Percentiles rank a stretch among this genome's conserved stretches.
Evolutionary conservation across 2,797 vertebrate genomes (phyloP).

Genomic region (Silurus aristotelis): DNA sequence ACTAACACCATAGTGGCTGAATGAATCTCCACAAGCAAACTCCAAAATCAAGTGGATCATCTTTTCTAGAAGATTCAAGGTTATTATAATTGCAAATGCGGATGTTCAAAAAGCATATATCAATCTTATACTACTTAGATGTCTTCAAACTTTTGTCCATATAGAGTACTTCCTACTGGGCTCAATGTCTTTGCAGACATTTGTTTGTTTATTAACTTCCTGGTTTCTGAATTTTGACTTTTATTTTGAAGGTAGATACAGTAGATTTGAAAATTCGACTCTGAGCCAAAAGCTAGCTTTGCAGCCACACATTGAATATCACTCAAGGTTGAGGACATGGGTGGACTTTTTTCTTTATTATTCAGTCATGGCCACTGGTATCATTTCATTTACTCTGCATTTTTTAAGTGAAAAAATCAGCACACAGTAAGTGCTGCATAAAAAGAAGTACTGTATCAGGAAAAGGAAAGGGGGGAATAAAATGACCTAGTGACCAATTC

Average conservation of each 20-base stretch:
- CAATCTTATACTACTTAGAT: too few relatives aligned
- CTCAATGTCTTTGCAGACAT: too few relatives aligned
- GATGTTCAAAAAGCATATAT: too few relatives aligned
- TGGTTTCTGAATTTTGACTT: too few relatives aligned
- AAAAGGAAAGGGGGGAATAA: background rate
- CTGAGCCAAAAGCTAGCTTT: too few relatives aligned
- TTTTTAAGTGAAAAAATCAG: background rate
- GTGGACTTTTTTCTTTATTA: background rate
- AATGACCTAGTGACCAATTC: background rate
- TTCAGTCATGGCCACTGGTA: background rate
- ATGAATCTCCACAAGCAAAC: too few relatives aligned
- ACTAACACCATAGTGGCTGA: too few relatives aligned
- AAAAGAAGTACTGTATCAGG: background rate
- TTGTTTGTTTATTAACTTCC: background rate
- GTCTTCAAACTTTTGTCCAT: too few relatives aligned
- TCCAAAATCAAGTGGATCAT: too few relatives aligned
- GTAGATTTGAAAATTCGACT: background rate
- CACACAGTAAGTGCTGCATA: background rate
- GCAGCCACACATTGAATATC: background rate
- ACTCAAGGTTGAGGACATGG: background rate
- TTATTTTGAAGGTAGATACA: background rate
- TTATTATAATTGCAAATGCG: too few relatives aligned
- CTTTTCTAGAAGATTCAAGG: too few relatives aligned
- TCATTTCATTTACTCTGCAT: background rate
- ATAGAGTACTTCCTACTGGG: too few relatives aligned